These are phyloP conservation scores for Drusus annulatus DNA, from an alignment of 1,140 invertebrate species.

Conservation along the genomic window DNA sequence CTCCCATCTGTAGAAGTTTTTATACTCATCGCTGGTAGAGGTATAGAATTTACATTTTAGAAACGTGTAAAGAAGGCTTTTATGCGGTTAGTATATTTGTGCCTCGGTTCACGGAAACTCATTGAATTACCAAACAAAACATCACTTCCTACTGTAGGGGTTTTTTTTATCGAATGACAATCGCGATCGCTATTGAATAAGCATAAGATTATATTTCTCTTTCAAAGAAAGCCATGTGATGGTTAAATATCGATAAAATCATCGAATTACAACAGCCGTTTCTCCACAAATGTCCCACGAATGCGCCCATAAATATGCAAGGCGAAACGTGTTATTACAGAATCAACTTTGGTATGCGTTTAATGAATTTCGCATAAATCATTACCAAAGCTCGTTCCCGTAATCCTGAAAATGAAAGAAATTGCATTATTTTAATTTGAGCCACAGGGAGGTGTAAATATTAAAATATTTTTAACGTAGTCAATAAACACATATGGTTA, in stretches of 20 bases:
- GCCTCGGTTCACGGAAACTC: constrained; percentile 19
- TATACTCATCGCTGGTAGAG: background rate
- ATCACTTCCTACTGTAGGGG: constrained; percentile 3
- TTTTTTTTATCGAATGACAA: constrained; percentile 27
- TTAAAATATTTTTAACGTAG: no score
- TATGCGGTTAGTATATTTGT: constrained; percentile 17
- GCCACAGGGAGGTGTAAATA: no score
- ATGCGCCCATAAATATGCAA: background rate
- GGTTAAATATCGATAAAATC: constrained; percentile 20
- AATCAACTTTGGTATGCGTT: constrained; percentile 16
- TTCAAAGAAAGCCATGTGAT: constrained; percentile 17
- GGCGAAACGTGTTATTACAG: constrained; percentile 10
- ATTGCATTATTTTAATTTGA: no score
- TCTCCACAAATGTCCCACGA: background rate
- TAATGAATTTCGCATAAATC: background rate
- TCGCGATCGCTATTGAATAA: constrained; percentile 15
- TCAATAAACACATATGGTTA: no score
- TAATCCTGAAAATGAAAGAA: no score
- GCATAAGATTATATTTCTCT: constrained; percentile 18
- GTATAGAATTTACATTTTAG: constrained; percentile 2
- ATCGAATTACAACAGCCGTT: constrained; percentile 15
- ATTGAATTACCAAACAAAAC: constrained; percentile 30
- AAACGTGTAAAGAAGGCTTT: background rate
- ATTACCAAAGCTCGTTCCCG: no score
- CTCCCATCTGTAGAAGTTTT: background rate